These are phyloP conservation scores for Ennomos erosarius DNA, from an alignment of 2,888 invertebrate genomes.

Conservation along the genomic window DNA sequence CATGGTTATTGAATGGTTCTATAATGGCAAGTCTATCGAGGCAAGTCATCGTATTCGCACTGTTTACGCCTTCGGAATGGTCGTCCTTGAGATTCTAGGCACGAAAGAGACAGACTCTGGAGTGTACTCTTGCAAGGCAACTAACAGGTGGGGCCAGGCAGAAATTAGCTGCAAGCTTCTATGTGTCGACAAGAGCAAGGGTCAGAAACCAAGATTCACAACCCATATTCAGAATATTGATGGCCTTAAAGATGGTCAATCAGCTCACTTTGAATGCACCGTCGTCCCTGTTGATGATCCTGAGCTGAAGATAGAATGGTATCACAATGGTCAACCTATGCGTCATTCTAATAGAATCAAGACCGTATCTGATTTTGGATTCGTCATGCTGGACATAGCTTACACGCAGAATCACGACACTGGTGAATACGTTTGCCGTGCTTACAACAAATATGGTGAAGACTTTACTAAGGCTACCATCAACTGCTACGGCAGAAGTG, in stretches of 20 bases:
- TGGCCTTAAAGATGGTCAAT: slow-evolving; percentile 95
- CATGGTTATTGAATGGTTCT: slow-evolving; percentile 98
- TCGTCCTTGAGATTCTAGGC: slow-evolving; percentile 97
- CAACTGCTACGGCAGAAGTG: slow-evolving; percentile 92
- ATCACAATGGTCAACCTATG: slow-evolving; percentile 95
- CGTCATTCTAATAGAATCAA: slow-evolving; percentile 96
- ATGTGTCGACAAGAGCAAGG: slow-evolving; percentile 93
- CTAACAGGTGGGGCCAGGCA: slow-evolving; percentile 95
- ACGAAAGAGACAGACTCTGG: slow-evolving; percentile 97
- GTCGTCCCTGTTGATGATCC: slow-evolving; percentile 97
- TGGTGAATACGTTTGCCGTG: slow-evolving; percentile 97
- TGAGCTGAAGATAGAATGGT: slow-evolving; percentile 98
- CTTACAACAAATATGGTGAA: slow-evolving; percentile 95
- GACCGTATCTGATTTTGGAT: slow-evolving; percentile 97
- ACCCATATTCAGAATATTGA: slow-evolving; percentile 94
- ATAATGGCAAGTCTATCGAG: slow-evolving; percentile 94
- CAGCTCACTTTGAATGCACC: slow-evolving; percentile 98
- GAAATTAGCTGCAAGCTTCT: slow-evolving; percentile 93
- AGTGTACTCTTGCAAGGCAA: slow-evolving; percentile 94
- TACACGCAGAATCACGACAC: slow-evolving; percentile 96
- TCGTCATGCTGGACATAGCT: slow-evolving; percentile 97
- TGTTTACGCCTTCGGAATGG: slow-evolving; percentile 98
- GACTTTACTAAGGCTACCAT: slow-evolving; percentile 95
- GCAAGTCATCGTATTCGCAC: slow-evolving; percentile 96
- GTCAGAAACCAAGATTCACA: slow-evolving; percentile 95